phyloP scores from a whole-genome alignment of 2,888 invertebrate genomes.

The Hartigia nigra region DNA sequence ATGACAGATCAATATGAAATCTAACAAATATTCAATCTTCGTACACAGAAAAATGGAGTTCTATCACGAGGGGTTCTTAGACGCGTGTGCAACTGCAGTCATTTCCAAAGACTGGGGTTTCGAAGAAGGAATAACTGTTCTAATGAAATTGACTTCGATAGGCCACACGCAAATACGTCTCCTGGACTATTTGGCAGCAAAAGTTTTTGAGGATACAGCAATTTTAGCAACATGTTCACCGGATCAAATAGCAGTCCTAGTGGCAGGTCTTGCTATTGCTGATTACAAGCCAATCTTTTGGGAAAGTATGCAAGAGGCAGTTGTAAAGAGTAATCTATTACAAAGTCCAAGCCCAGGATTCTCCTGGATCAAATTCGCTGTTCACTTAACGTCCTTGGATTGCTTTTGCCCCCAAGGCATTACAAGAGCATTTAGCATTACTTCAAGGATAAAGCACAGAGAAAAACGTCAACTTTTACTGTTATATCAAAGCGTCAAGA shows the following conservation, averaged over 20 bases:
- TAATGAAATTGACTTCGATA: conserved; percentile 22
- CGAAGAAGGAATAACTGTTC: conserved; percentile 21
- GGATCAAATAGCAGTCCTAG: conserved; percentile 67
- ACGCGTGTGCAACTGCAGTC: conserved; percentile 67
- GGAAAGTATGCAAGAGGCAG: conserved; percentile 66
- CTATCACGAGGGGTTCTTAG: conserved; percentile 73
- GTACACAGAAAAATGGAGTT: conserved; percentile 61
- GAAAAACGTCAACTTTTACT: conserved; percentile 56
- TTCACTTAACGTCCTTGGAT: conserved; percentile 72
- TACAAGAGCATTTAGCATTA: conserved; percentile 66
- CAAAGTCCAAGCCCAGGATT: conserved; percentile 18
- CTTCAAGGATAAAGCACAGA: conserved; percentile 45
- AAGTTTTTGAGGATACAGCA: conserved; percentile 64
- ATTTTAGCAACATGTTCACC: conserved; percentile 64
- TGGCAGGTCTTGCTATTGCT: conserved; percentile 70
- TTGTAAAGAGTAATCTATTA: conserved; percentile 59
- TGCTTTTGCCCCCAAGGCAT: conserved; percentile 71
- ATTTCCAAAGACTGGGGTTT: conserved; percentile 38
- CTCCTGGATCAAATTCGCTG: conserved; percentile 62
- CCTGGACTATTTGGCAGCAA: conserved; percentile 70
- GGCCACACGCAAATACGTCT: conserved; percentile 66
- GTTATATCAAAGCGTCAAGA: conserved; percentile 70
- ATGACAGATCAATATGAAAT: not conserved
- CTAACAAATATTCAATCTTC: not conserved
- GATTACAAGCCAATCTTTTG: conserved; percentile 73